A percentile compares a stretch with the other conserved stretches of the same genome.
Evolutionary conservation across 2,888 invertebrate species (phyloP).

Genomic region (Tethea ocularis): DNA sequence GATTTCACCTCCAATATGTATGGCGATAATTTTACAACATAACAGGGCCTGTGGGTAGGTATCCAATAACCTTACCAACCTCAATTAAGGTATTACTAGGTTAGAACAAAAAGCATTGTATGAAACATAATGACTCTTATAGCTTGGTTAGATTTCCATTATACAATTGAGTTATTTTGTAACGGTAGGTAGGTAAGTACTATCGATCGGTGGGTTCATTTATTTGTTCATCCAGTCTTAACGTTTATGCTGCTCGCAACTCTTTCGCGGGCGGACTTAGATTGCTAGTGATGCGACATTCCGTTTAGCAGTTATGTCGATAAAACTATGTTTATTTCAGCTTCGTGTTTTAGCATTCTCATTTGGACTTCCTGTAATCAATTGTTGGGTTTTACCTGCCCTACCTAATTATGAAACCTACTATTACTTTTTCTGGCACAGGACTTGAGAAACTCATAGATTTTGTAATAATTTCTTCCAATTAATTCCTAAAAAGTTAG

Average conservation of each 20-base stretch:
- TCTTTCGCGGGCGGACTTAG: conserved; percentile 64
- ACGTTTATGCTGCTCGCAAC: conserved; percentile 74
- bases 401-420: too few species aligned
- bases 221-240: conserved; percentile 80
- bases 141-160: conserved; percentile 46
- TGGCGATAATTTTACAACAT: too few species aligned
- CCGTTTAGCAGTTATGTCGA: conserved; percentile 29
- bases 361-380: too few species aligned
- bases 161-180: conserved; percentile 55
- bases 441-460: too few species aligned
- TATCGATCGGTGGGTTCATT: conserved; percentile 72
- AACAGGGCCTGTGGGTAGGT: too few species aligned
- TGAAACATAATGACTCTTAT: conserved; percentile 41
- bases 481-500: too few species aligned
- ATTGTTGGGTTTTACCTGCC: too few species aligned
- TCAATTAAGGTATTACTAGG: background rate
- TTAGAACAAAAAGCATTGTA: conserved; percentile 21
- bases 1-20: too few species aligned
- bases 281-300: conserved; percentile 37
- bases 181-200: conserved; percentile 16
- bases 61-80: too few species aligned
- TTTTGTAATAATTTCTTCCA: too few species aligned
- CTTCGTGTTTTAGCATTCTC: background rate
- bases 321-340: conserved; percentile 12
- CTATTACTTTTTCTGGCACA: too few species aligned